Evolutionary conservation across 2,113 vertebrate genomes (phyloP).

Genomic region (Pongo abelii): DNA sequence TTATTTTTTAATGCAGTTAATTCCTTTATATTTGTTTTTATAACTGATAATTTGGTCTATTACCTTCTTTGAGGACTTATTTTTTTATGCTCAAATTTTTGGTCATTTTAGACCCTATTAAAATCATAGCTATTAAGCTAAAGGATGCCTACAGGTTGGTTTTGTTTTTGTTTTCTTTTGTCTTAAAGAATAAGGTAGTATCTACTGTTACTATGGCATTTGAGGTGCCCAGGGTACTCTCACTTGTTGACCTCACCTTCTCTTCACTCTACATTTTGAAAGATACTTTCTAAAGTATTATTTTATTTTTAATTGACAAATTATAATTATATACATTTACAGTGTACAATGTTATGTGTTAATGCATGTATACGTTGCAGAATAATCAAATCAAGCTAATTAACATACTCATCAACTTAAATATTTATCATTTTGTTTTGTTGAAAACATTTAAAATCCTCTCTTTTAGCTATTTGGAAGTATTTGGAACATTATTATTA

Average conservation of each 20-base stretch:
- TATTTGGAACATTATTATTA: too few relatives aligned
- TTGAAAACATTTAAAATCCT: too few relatives aligned
- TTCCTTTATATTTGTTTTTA: neutral
- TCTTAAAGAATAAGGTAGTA: neutral
- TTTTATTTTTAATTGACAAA: too few relatives aligned
- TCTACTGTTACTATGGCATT: accelerated
- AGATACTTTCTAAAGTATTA: too few relatives aligned
- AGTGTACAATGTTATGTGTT: too few relatives aligned
- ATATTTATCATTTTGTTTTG: too few relatives aligned
- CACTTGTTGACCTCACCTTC: accelerated
- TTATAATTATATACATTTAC: too few relatives aligned
- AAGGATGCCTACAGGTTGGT: neutral
- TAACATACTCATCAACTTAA: too few relatives aligned
- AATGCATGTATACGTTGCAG: too few relatives aligned
- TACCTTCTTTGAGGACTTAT: neutral
- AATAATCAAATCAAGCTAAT: too few relatives aligned
- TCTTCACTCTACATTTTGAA: neutral
- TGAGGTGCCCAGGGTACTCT: accelerated
- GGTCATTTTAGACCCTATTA: neutral
- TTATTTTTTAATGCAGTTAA: neutral
- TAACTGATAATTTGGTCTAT: neutral
- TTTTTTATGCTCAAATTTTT: neutral
- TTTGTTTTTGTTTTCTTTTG: neutral
- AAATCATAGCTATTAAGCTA: neutral
- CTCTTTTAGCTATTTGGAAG: too few relatives aligned